Evolutionary conservation across 2,888 invertebrate genomes (phyloP).

Genomic region (Phoronis australis): DNA sequence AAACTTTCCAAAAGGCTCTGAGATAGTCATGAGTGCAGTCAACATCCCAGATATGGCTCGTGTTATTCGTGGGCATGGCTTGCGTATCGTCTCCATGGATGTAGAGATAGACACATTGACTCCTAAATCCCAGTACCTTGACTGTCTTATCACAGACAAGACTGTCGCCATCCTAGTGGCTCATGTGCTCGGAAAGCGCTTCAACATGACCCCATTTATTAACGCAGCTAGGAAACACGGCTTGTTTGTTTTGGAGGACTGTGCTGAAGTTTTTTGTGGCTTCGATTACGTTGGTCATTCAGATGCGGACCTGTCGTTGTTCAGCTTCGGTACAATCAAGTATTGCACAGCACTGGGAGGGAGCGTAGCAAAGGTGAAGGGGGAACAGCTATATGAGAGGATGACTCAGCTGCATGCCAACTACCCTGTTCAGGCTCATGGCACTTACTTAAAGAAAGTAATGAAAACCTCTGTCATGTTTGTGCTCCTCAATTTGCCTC

Average conservation of each 20-base stretch:
- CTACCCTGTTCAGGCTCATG: conserved; percentile 33
- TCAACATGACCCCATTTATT: conserved; percentile 40
- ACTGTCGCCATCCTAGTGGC: conserved; percentile 49
- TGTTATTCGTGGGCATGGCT: conserved; percentile 40
- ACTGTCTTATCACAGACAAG: conserved; percentile 35
- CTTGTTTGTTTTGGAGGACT: conserved; percentile 48
- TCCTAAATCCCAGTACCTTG: conserved; percentile 40
- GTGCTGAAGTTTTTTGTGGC: conserved; percentile 50
- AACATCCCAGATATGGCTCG: conserved; percentile 51
- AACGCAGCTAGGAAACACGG: conserved; percentile 29
- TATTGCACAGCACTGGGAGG: conserved; percentile 50
- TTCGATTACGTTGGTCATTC: conserved; percentile 45
- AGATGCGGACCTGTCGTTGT: conserved; percentile 41
- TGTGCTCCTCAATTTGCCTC: conserved; percentile 32
- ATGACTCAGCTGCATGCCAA: conserved; percentile 32
- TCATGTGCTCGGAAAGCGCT: conserved; percentile 47
- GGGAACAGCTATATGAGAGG: conserved; percentile 23
- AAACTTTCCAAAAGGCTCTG: conserved; percentile 47
- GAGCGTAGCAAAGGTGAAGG: conserved; percentile 44
- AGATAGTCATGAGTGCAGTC: conserved; percentile 52
- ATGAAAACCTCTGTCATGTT: conserved; percentile 42
- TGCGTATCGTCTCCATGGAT: conserved; percentile 46
- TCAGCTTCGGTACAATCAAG: conserved; percentile 53
- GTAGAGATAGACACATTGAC: conserved; percentile 43
- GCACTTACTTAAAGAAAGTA: conserved; percentile 41